Conservation (phyloP, 2,888 invertebrate genomes). For the Serripes groenlandicus region DNA sequence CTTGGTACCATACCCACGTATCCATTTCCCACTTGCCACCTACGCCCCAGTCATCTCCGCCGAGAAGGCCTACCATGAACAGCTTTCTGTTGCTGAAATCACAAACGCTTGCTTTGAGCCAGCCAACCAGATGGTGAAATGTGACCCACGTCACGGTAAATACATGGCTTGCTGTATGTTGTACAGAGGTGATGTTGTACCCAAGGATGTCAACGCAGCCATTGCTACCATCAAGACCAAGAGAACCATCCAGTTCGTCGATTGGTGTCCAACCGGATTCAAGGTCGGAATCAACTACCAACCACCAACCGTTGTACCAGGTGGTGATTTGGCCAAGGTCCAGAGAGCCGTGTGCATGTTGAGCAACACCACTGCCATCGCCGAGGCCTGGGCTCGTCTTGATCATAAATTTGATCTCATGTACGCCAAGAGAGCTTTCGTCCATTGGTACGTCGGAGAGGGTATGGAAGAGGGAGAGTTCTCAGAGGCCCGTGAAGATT, state of each 20-base stretch:
- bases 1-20: constrained; percentile 87
- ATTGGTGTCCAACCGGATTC: too few relatives aligned
- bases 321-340: too few relatives aligned
- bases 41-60: constrained; percentile 97
- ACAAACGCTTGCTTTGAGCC: constrained; percentile 93
- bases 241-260: too few relatives aligned
- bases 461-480: too few relatives aligned
- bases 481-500: too few relatives aligned
- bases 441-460: too few relatives aligned
- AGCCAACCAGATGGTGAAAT: constrained; percentile 96
- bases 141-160: constrained; percentile 87
- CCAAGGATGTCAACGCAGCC: constrained; percentile 79
- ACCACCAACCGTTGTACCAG: too few relatives aligned
- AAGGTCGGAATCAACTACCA: too few relatives aligned
- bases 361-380: constrained; percentile 96
- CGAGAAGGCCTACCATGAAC: constrained; percentile 95
- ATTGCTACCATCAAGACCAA: constrained; percentile 85
- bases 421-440: constrained; percentile 75
- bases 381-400: constrained; percentile 94
- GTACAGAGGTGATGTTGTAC: constrained; percentile 92
- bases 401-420: constrained; percentile 78
- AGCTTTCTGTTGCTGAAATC: constrained; percentile 86
- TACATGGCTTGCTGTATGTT: constrained; percentile 98
- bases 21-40: constrained; percentile 93
- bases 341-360: too few relatives aligned